phyloP scores from a whole-genome alignment of 1,140 invertebrate genomes.

The Lucilia cuprina region DNA sequence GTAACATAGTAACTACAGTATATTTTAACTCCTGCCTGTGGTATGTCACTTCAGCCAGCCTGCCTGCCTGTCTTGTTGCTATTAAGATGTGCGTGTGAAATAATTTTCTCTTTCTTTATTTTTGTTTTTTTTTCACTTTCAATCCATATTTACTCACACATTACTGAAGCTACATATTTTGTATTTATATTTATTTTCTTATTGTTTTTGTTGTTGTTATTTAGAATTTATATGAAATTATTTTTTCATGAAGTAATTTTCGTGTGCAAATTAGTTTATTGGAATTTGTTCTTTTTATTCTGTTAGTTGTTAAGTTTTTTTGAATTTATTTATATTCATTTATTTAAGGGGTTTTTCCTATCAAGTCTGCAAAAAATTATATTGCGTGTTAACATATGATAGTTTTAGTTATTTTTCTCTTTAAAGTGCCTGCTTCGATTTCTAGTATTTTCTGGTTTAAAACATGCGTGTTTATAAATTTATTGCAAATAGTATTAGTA shows the following conservation, averaged over 20 bases:
- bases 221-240: conserved; percentile 40
- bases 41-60: background rate
- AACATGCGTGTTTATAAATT: conserved; percentile 13
- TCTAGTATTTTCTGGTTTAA: background rate
- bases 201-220: conserved; percentile 15
- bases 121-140: background rate
- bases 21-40: background rate
- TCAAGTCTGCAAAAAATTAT: background rate
- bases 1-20: background rate
- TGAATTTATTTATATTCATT: conserved; percentile 10
- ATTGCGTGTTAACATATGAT: conserved; percentile 20
- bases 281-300: conserved; percentile 52
- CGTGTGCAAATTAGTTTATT: conserved; percentile 61
- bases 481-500: background rate
- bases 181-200: background rate
- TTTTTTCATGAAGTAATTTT: conserved; percentile 35
- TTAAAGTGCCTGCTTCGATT: background rate
- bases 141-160: background rate
- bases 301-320: background rate
- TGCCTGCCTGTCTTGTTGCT: background rate
- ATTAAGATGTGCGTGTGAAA: background rate
- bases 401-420: background rate
- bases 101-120: background rate
- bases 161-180: background rate
- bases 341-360: background rate